These are phyloP conservation scores for Pelochelys cantorii DNA, from an alignment of 2,797 vertebrate genomes.

Conservation along the genomic window DNA sequence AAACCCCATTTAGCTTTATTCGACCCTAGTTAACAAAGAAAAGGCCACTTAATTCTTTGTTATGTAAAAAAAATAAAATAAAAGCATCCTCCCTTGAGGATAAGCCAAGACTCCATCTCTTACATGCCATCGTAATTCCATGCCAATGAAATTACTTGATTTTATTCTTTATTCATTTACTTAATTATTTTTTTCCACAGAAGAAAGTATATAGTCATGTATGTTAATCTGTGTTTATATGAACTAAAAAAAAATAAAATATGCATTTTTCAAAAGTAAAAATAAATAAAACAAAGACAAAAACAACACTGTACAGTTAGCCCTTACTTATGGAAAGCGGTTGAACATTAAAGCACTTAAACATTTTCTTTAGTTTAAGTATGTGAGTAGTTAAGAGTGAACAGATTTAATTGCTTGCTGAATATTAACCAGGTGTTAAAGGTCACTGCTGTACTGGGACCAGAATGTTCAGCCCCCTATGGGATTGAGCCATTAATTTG, in stretches of 20 bases:
- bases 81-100: neutral
- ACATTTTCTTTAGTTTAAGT: neutral
- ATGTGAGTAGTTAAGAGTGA: neutral
- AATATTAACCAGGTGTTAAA: neutral
- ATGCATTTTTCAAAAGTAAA: neutral
- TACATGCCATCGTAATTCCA: neutral
- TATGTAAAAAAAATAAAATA: fast-evolving
- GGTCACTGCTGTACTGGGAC: neutral
- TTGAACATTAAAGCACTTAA: neutral
- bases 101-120: neutral
- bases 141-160: neutral
- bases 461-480: neutral
- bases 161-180: neutral
- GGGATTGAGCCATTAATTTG: neutral
- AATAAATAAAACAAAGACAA: neutral
- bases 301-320: neutral
- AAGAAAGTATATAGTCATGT: neutral
- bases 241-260: neutral
- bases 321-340: neutral
- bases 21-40: neutral
- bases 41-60: neutral
- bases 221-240: neutral
- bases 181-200: neutral
- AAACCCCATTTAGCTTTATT: constrained; percentile 7
- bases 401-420: neutral